Percentiles rank a stretch among this genome's conserved stretches.
Evolutionary conservation across 2,888 invertebrate genomes (phyloP).

Genomic region (Altica lythri): DNA sequence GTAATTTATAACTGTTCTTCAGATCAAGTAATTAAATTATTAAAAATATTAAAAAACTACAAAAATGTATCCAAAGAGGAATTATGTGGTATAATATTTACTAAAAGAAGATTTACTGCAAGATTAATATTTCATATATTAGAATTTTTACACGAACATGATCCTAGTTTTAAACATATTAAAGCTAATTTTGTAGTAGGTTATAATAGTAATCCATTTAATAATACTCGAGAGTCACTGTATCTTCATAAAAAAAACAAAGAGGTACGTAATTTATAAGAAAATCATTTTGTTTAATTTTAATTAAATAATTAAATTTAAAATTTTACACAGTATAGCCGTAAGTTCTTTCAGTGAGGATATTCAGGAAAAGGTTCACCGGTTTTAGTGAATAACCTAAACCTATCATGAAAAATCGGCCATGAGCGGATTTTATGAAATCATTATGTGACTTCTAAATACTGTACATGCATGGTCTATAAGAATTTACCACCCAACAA

Average conservation of each 20-base stretch:
- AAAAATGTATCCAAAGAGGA: slow-evolving; percentile 58
- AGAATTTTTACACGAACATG: slow-evolving; percentile 57
- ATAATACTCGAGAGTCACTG: slow-evolving; percentile 62
- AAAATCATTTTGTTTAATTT: too few relatives aligned
- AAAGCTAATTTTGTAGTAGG: slow-evolving; percentile 78
- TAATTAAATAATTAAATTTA: too few relatives aligned
- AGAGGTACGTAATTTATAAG: slow-evolving; percentile 7
- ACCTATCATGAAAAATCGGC: too few relatives aligned
- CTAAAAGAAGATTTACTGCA: slow-evolving; percentile 73
- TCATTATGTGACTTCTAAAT: too few relatives aligned
- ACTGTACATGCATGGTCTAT: too few relatives aligned
- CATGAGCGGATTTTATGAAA: too few relatives aligned
- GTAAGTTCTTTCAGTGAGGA: too few relatives aligned
- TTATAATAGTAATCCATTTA: slow-evolving; percentile 63
- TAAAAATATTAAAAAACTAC: slow-evolving; percentile 66
- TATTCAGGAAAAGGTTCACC: too few relatives aligned
- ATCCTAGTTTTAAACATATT: slow-evolving; percentile 63
- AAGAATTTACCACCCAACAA: too few relatives aligned
- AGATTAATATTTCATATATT: slow-evolving; percentile 74
- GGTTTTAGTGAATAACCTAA: too few relatives aligned
- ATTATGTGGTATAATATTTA: slow-evolving; percentile 74
- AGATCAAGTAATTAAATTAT: slow-evolving; percentile 63
- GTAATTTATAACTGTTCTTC: slow-evolving; percentile 66
- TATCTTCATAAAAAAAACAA: slow-evolving; percentile 60
- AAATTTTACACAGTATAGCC: too few relatives aligned